Percentiles rank a stretch among this genome's conserved stretches.
phyloP scores from a whole-genome alignment of 2,888 invertebrate genomes.

The Luffia ferchaultella region DNA sequence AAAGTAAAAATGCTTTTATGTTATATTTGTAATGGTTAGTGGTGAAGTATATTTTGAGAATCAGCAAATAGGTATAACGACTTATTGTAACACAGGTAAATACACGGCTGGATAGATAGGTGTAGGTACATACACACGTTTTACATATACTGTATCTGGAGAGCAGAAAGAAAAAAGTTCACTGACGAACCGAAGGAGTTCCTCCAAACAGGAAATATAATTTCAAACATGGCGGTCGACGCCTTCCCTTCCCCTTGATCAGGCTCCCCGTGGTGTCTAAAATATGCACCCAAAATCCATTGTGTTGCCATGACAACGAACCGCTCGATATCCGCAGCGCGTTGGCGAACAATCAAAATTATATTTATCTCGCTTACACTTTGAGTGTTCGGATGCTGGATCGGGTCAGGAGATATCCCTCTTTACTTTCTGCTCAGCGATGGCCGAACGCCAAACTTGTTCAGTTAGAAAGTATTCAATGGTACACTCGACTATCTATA shows the following conservation, averaged over 20 bases:
- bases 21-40: no score
- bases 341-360: conserved; percentile 43
- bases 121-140: conserved; percentile 16
- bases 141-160: conserved; percentile 30
- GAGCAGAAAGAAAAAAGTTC: conserved; percentile 28
- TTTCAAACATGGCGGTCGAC: conserved; percentile 61
- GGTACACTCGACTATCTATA: conserved; percentile 34
- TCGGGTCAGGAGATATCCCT: conserved; percentile 36
- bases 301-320: conserved; percentile 61
- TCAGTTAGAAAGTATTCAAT: conserved; percentile 25
- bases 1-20: no score
- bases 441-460: conserved; percentile 54
- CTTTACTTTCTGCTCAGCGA: conserved; percentile 36
- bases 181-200: conserved; percentile 46
- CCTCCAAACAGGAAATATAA: conserved; percentile 60
- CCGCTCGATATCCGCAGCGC: conserved; percentile 54
- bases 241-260: conserved; percentile 32
- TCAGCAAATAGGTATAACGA: no score
- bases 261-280: conserved; percentile 55
- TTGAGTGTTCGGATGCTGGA: conserved; percentile 40
- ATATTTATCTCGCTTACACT: conserved; percentile 56
- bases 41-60: no score
- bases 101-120: no score
- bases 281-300: conserved; percentile 68
- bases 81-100: no score